phyloP scores from a whole-genome alignment of 2,888 invertebrate species.

The Acronicta alni region DNA sequence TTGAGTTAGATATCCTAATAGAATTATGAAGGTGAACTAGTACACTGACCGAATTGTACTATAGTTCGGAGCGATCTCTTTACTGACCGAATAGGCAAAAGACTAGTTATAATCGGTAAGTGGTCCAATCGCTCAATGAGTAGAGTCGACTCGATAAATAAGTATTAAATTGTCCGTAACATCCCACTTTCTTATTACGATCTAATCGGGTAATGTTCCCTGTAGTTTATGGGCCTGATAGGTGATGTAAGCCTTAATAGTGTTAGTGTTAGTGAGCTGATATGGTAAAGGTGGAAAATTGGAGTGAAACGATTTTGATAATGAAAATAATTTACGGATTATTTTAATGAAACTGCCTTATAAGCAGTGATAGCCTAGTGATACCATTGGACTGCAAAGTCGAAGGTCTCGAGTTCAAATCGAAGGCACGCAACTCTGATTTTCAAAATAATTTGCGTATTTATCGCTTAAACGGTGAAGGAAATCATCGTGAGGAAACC shows the following conservation, averaged over 20 bases:
- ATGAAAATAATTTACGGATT: slow-evolving; percentile 29
- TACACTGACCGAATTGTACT: too few species aligned
- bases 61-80: too few species aligned
- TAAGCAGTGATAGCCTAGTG: too few species aligned
- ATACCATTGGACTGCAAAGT: too few species aligned
- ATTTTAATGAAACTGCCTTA: not conserved
- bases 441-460: too few species aligned
- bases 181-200: slow-evolving; percentile 38
- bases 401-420: too few species aligned
- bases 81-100: too few species aligned
- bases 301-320: slow-evolving; percentile 40
- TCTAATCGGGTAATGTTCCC: slow-evolving; percentile 52
- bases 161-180: slow-evolving; percentile 45
- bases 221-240: slow-evolving; percentile 45
- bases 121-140: slow-evolving; percentile 32
- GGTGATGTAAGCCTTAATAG: slow-evolving; percentile 41
- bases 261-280: slow-evolving; percentile 31
- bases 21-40: too few species aligned
- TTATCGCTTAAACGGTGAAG: too few species aligned
- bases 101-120: slow-evolving; percentile 33
- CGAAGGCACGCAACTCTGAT: too few species aligned
- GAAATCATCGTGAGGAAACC: too few species aligned
- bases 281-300: slow-evolving; percentile 39
- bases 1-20: too few species aligned
- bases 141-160: slow-evolving; percentile 39